These are phyloP conservation scores for Chrysochloris asiatica DNA, from an alignment of 2,113 vertebrate species.

Conservation along the genomic window DNA sequence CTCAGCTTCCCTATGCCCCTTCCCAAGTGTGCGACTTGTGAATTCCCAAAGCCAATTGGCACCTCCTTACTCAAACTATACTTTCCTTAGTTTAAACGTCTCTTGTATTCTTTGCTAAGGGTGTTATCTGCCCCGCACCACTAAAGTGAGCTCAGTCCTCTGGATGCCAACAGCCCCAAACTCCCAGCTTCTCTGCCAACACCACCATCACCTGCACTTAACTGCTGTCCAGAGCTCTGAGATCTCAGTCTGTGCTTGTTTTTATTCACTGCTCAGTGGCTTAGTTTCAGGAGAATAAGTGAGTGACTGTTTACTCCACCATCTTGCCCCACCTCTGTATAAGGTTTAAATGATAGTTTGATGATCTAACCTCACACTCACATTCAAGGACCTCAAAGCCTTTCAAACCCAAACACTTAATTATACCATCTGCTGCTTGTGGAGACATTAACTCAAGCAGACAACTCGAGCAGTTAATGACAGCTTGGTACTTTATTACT, in stretches of 20 bases:
- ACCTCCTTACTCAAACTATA: background rate
- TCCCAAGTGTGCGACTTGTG: background rate
- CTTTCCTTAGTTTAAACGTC: background rate
- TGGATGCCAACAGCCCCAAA: no score
- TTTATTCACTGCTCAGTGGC: background rate
- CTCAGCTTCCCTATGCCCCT: background rate
- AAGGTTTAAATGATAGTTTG: background rate
- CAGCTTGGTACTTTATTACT: background rate
- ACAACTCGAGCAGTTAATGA: background rate
- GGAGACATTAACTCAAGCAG: conserved; percentile 23
- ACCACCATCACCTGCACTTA: background rate
- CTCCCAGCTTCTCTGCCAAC: background rate
- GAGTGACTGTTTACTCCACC: background rate
- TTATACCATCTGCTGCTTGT: background rate
- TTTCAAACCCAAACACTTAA: conserved; percentile 20
- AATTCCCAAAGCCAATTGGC: background rate
- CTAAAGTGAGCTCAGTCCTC: background rate
- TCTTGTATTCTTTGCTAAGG: background rate
- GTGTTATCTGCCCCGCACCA: background rate
- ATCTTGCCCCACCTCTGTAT: background rate
- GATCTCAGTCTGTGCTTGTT: background rate
- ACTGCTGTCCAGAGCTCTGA: background rate
- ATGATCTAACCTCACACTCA: background rate
- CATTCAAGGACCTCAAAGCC: conserved; percentile 11
- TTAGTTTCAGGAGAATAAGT: background rate